Evolutionary conservation across 2,113 vertebrate genomes (phyloP), one percentile per base, ranked within the genome.

Genomic region (Butorides virescens): DNA sequence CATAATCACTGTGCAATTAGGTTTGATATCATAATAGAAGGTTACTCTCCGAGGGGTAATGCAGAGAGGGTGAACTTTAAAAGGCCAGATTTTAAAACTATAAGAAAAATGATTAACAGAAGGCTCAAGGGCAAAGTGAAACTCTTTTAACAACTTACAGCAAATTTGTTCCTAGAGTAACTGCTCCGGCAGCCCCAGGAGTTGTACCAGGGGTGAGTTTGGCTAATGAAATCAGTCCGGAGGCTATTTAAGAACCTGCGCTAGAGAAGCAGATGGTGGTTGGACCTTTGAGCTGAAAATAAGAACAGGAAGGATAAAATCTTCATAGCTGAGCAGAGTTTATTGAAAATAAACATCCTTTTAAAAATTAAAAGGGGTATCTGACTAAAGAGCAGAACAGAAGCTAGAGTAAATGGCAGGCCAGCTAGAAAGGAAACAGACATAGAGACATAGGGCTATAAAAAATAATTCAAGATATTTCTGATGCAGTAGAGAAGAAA

Each of bases 1-100:
- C 86, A 96, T 96, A 95, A 95, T 97, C 87, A 95, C 84, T 85
- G 71, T 93, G 84, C 95, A 93, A 92, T 97, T 93, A 97, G 88
- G 90, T 97, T 97, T 96, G 93, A 97, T 97, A 96, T 96, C 96
- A 97, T 96, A 95, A 95, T 96, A 95, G 96, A 97, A 97, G 96
- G 95, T 97, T 97, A 92, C 53, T 80, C 95, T 94, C 94, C 78
- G 88, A 95, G 86, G 95, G 92, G 90, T 95, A 93, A 86, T 93
- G 91, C 95, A 93, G 62, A 81, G 55, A 96, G 96, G 93, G 92
- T 96, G 97, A 97, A 97, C 96, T 97, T 96, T 84, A 87, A 97
- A 97, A 97, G 92, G 95, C 94, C 93, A 97, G 79, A 92, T 97
- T 96, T 97, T 90, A 95, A 91, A 95, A 94, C 94, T 89, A 74